These are phyloP conservation scores for Caenorhabditis becei DNA, from an alignment of 2,888 invertebrate genomes.

Conservation along the genomic window DNA sequence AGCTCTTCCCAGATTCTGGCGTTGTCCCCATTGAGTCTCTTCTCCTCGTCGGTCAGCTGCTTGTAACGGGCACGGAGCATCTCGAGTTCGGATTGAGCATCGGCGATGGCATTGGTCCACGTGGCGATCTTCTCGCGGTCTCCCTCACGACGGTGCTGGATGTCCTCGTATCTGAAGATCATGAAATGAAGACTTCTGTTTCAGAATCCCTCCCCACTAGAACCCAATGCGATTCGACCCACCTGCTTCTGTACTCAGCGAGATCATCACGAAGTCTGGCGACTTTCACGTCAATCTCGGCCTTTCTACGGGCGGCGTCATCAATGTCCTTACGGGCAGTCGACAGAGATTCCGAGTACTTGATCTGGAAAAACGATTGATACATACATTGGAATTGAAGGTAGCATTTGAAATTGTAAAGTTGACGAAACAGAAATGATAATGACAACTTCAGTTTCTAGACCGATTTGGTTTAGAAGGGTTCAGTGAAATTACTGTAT, in stretches of 20 bases:
- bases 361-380: constrained; percentile 78
- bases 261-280: constrained; percentile 83
- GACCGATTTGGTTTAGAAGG: too few species aligned
- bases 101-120: constrained; percentile 80
- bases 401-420: not conserved
- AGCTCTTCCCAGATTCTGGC: constrained; percentile 81
- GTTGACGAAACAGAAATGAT: too few species aligned
- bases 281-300: constrained; percentile 83
- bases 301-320: constrained; percentile 83
- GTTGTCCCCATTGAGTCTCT: constrained; percentile 80
- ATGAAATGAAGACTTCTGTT: not conserved
- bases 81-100: constrained; percentile 81
- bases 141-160: constrained; percentile 77
- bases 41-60: constrained; percentile 81
- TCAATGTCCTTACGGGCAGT: constrained; percentile 84
- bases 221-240: not conserved
- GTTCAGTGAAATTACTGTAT: too few species aligned
- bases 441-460: too few species aligned
- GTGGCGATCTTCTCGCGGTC: constrained; percentile 80
- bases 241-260: constrained; percentile 81
- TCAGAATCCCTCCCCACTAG: too few species aligned
- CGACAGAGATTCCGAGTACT: constrained; percentile 83
- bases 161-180: constrained; percentile 80
- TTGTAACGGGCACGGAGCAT: constrained; percentile 81
- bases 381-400: too few species aligned